Percentiles rank a stretch among this genome's conserved stretches.
Evolutionary conservation across 1,140 invertebrate genomes (phyloP).

Genomic region (Phthorimaea operculella): DNA sequence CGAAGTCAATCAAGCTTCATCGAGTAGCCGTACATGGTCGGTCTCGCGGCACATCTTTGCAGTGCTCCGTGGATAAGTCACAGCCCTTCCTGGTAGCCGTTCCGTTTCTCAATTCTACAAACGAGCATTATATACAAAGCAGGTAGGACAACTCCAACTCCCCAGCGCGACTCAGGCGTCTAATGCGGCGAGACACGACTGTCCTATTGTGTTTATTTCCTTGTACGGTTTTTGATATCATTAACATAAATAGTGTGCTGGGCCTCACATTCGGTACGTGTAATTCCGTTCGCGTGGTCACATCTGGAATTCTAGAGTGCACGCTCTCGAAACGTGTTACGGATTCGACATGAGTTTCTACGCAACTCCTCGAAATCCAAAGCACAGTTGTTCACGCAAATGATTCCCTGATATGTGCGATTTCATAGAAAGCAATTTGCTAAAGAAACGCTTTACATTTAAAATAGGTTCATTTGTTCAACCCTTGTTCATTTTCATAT

Average conservation of each 20-base stretch:
- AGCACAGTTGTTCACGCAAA: not conserved
- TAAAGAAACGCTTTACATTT: not conserved
- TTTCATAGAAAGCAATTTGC: not conserved
- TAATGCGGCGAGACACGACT: conserved; percentile 50
- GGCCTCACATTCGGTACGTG: conserved; percentile 39
- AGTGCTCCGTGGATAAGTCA: conserved; percentile 37
- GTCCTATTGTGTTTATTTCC: conserved; percentile 59
- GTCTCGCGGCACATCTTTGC: conserved; percentile 34
- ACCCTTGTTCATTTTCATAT: not conserved
- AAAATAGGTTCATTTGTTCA: not conserved
- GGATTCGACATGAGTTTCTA: not conserved
- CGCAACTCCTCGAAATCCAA: not conserved
- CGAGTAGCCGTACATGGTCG: conserved; percentile 38
- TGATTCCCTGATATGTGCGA: not conserved
- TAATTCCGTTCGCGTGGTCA: conserved; percentile 25
- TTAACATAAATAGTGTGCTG: conserved; percentile 51
- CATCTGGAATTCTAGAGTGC: conserved; percentile 3
- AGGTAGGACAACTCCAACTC: conserved; percentile 54
- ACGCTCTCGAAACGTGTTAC: not conserved
- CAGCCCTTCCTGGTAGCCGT: conserved; percentile 37
- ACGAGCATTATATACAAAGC: conserved; percentile 56
- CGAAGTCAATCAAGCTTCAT: conserved; percentile 42
- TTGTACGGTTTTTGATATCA: conserved; percentile 54
- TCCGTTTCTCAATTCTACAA: conserved; percentile 46
- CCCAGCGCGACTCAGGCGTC: conserved; percentile 37